Evolutionary conservation across 1,140 invertebrate genomes (phyloP), one percentile per base, ranked within the genome.

Genomic region (Latrodectus geometricus): DNA sequence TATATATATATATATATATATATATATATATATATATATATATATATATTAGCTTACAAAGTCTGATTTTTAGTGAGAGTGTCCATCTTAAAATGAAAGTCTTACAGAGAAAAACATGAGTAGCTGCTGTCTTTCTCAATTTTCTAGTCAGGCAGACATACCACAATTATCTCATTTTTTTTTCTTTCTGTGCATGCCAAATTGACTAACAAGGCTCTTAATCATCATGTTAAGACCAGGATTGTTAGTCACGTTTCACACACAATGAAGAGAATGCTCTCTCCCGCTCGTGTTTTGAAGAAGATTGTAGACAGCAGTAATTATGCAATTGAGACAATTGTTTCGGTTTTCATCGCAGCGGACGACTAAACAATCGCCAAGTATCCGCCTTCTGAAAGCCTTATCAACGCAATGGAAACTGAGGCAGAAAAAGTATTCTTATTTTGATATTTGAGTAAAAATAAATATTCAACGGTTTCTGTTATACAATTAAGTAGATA

Each of bases 181-280:
- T n/a, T n/a, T n/a, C n/a, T n/a, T 81, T 54, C 50, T 23, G 21
- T 21, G 66, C 68, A 81, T 56, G 68, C 69, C 79, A 54, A 81
- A 70, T 81, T 70, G 54, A 35, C 15, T 49, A 81, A 81, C 79
- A 72, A 72, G 79, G 66, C 17, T 70, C 79, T 81, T 81, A 81
- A 81, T 81, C 79, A 81, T 72, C 79, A 56, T 50, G 21, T 81
- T 81, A 81, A 81, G 70, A 50, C 20, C 68, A 23, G 49, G 52
- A 65, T 81, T 81, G 79, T 81, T 81, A 81, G 79, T 81, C 79
- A 81, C 79, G 79, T 72, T 81, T 81, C 48, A 54, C 52, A 50
- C 50, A 70, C 79, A 70, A 72, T 81, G 68, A 72, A 72, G 69
- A 70, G 79, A 56, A 54, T 81, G 52, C 49, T 23, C 70, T 68